phyloP scores from a whole-genome alignment of 1,140 invertebrate genomes.

The Bradynema listronoti region DNA sequence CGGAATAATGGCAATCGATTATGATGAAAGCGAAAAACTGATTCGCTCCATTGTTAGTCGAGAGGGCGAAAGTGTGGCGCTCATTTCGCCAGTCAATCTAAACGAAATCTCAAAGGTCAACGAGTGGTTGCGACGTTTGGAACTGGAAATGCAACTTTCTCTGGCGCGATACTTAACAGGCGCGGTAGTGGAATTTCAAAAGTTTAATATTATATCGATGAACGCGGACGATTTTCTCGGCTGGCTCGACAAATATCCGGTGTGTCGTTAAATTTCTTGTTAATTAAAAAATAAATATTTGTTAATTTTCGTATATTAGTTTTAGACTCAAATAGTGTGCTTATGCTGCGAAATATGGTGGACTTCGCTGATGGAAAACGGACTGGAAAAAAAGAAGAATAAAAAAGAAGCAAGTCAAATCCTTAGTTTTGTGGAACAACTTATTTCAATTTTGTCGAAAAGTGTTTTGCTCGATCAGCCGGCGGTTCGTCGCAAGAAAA shows the following conservation, averaged over 20 bases:
- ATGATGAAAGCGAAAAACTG: slow-evolving; percentile 78
- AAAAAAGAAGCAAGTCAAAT: slow-evolving; percentile 72
- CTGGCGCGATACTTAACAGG: slow-evolving; percentile 81
- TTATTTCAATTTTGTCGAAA: slow-evolving; percentile 87
- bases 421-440: slow-evolving; percentile 76
- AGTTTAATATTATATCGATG: slow-evolving; percentile 78
- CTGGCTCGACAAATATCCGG: slow-evolving; percentile 92
- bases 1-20: slow-evolving; percentile 83
- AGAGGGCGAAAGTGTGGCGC: not conserved
- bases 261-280: slow-evolving; percentile 54
- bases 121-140: slow-evolving; percentile 89
- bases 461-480: slow-evolving; percentile 96
- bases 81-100: slow-evolving; percentile 74
- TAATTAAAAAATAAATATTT: slow-evolving; percentile 3
- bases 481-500: slow-evolving; percentile 79
- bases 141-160: slow-evolving; percentile 92
- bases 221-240: slow-evolving; percentile 75
- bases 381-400: slow-evolving; percentile 38
- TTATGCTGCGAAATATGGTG: slow-evolving; percentile 65
- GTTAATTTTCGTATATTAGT: slow-evolving; percentile 1
- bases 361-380: slow-evolving; percentile 68
- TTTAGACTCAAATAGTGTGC: slow-evolving; percentile 79
- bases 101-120: slow-evolving; percentile 92
- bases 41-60: not conserved
- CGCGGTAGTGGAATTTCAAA: slow-evolving; percentile 79